Percentiles rank a stretch among this genome's conserved stretches.
Evolutionary conservation across 2,113 vertebrate genomes (phyloP).

Genomic region (Ctenodactylus gundi): DNA sequence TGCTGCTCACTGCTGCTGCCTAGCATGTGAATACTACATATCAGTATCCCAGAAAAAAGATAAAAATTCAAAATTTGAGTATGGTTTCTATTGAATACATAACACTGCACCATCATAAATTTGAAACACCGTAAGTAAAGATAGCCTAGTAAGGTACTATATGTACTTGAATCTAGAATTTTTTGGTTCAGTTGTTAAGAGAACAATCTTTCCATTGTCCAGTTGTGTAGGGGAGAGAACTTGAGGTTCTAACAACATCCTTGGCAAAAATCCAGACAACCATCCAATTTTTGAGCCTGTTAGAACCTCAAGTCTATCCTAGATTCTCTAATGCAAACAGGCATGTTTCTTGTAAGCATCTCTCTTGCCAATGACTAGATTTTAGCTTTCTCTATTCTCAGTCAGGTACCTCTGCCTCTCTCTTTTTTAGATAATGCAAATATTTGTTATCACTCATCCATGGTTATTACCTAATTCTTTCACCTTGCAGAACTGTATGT

Average conservation of each 20-base stretch:
- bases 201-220: background rate
- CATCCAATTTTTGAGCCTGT: background rate
- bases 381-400: background rate
- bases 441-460: background rate
- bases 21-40: background rate
- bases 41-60: background rate
- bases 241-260: background rate
- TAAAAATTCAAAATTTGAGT: background rate
- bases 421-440: background rate
- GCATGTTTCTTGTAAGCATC: background rate
- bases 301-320: constrained; percentile 14
- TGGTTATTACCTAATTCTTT: background rate
- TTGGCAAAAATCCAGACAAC: background rate
- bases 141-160: background rate
- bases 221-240: background rate
- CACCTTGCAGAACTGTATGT: background rate
- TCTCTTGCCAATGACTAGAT: background rate
- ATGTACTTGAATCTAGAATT: constrained; percentile 13
- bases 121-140: background rate
- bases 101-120: background rate
- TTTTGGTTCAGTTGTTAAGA: constrained; percentile 26
- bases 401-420: background rate
- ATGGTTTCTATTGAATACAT: background rate
- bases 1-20: background rate
- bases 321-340: background rate